Evolutionary conservation across 1,140 invertebrate genomes (phyloP), one percentile per base, ranked within the genome.

Genomic region (Dendroctonus valens): DNA sequence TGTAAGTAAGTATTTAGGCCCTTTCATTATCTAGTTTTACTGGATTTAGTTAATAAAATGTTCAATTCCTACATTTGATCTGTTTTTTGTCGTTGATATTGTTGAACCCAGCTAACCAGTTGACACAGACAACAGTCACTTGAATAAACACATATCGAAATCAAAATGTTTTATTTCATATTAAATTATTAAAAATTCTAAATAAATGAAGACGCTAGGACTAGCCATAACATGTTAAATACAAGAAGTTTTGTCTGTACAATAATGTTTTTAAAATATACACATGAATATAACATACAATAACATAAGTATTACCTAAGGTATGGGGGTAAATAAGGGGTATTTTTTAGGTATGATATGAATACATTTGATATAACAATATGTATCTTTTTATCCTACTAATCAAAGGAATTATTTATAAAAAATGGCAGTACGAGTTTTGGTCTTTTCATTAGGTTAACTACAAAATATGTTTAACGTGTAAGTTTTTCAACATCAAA

Each of bases 101-200:
- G 1, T 2, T 2, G 3, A 26, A 26, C 26, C 1, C 26, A 26
- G 26, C 3, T 26, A 26, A 26, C 26, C 26, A 26, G 3, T 26
- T 26, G n/a, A n/a, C n/a, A n/a, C n/a, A n/a, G n/a, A n/a, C n/a
- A 26, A 26, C 26, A 26, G 1, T 2, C 9, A 46, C 44, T 46
- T 11, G 12, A 11, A 46, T 8, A 41, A 57, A 40, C 9, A 57
- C 26, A 40, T 2, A 8, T 53, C 61, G 55, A 68, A 70, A 71
- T 73, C 69, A 72, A 69, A 72, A 71, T 49, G 70, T 72, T 76
- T 74, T 76, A 74, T 76, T 59, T 67, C 72, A 69, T 69, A 73
- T 73, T 74, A 73, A 73, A 74, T 76, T 74, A 75, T 75, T 76
- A 75, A 67, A 67, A 67, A 59, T 74, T 74, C 73, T 75, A 75